Percentiles rank a stretch among this genome's conserved stretches.
These are phyloP conservation scores for Caenorhabditis sp. DNA, from an alignment of 2,888 invertebrate species.

Conservation along the genomic window DNA sequence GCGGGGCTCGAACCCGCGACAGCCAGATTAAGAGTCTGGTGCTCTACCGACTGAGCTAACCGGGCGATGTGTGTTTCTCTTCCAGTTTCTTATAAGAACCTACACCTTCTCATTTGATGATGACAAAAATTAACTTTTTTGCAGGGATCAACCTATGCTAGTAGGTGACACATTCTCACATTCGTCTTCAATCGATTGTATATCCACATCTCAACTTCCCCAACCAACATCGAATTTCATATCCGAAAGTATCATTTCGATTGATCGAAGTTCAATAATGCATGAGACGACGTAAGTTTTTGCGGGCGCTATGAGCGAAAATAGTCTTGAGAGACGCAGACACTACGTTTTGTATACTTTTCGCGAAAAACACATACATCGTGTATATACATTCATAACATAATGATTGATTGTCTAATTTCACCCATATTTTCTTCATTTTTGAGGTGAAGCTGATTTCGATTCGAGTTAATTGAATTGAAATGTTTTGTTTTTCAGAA, in stretches of 20 bases:
- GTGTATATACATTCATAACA: constrained; percentile 20
- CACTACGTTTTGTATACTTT: constrained; percentile 9
- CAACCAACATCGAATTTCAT: constrained; percentile 31
- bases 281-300: constrained; percentile 32
- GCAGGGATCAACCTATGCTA: constrained; percentile 61
- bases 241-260: constrained; percentile 37
- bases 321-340: background rate
- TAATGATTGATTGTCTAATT: constrained; percentile 41
- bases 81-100: too few relatives aligned
- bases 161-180: constrained; percentile 57
- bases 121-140: constrained; percentile 5
- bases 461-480: background rate
- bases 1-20: constrained; percentile 69
- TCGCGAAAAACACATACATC: constrained; percentile 13
- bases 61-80: constrained; percentile 38
- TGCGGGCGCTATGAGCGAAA: constrained; percentile 15
- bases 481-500: constrained; percentile 23
- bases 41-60: constrained; percentile 70
- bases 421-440: constrained; percentile 30
- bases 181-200: constrained; percentile 47
- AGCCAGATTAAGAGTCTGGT: constrained; percentile 70
- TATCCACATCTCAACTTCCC: constrained; percentile 14
- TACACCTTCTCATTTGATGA: background rate
- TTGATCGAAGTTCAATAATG: constrained; percentile 27
- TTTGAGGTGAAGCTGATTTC: constrained; percentile 18